Evolutionary conservation across 2,888 invertebrate genomes (phyloP), one percentile per base, ranked within the genome.

Genomic region (Sarcophaga variegata): DNA sequence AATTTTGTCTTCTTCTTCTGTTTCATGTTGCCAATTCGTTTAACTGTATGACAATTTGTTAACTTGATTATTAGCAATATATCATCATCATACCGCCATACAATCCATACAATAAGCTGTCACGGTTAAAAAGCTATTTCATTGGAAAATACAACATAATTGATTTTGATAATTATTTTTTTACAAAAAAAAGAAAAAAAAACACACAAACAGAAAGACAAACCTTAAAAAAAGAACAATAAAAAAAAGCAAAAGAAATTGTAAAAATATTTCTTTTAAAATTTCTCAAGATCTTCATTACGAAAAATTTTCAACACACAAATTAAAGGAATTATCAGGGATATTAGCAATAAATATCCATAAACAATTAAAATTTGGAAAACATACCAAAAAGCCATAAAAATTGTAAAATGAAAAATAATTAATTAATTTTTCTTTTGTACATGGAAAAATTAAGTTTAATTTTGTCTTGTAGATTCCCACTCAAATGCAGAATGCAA

Each of bases 11-110:
- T 45, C 45, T 72, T 45, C 45, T 27, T 27, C 27, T 63, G 12
- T 4, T 63, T 45, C 63, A 49, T 37, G 37, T 37, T 37, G 37
- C 37, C 37, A 37, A 37, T 37, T 37, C 37, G 37, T 37, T 54
- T 54, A 17, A 5, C 60, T 83, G 66, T 70, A 70, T 75, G 84
- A 81, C 87, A 87, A 87, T 87, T 87, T 87, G 87, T 87, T 81
- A 82, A 81, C 78, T 76, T 84, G 79, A 84, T 82, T 87, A 79
- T 79, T 87, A 70, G 62, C 47, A 85, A 83, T 81, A 70, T 54
- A 78, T 79, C 74, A 79, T 71, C 75, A 69, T 85, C 69, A 74
- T 37, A 10, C 37, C 10, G 8, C 10, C 37, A 22, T 22, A 37
- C 37, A 37, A 37, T 37, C 37, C 37, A 54, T 54, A 54, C 54